A percentile compares a stretch with the other conserved stretches of the same genome.
Conservation (phyloP, 2,797 vertebrate species). For the Mallotus villosus region DNA sequence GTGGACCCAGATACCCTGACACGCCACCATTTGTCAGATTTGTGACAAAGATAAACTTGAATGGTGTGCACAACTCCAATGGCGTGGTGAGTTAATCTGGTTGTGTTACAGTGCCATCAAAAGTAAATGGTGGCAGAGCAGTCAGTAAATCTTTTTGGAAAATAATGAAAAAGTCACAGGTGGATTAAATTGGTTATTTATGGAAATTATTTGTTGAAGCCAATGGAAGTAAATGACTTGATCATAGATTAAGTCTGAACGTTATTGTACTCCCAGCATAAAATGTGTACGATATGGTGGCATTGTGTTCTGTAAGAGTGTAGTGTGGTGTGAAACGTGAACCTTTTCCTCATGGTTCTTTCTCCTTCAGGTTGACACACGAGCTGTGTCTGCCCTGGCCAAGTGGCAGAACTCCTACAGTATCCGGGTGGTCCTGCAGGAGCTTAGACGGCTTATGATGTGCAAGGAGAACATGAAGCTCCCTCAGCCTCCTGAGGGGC, state of each 20-base stretch:
- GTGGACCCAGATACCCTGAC: constrained; percentile 97
- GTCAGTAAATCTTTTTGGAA: too few relatives aligned
- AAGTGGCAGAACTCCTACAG: constrained; percentile 99
- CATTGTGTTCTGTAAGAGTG: neutral
- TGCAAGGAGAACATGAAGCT: constrained; percentile 99
- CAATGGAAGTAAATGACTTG: too few relatives aligned
- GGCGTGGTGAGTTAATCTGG: constrained; percentile 86
- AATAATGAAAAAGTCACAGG: too few relatives aligned
- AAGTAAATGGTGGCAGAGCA: neutral
- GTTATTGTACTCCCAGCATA: too few relatives aligned
- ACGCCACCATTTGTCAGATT: constrained; percentile 95
- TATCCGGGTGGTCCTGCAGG: constrained; percentile 94
- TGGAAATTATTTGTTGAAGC: too few relatives aligned
- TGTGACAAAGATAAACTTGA: constrained; percentile 99
- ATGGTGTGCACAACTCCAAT: constrained; percentile 96
- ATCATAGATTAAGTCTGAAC: too few relatives aligned
- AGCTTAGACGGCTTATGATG: constrained; percentile 93
- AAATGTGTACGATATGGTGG: neutral
- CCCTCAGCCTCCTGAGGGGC: constrained; percentile 95
- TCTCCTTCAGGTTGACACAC: constrained; percentile 86
- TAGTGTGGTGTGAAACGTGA: neutral
- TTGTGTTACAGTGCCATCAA: neutral
- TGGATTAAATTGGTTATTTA: too few relatives aligned
- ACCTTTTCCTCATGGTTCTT: neutral
- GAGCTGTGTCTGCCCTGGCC: constrained; percentile 89